Base-by-base conservation (phyloP, 2,113 vertebrate genomes). In the Oreocharis arfaki region DNA sequence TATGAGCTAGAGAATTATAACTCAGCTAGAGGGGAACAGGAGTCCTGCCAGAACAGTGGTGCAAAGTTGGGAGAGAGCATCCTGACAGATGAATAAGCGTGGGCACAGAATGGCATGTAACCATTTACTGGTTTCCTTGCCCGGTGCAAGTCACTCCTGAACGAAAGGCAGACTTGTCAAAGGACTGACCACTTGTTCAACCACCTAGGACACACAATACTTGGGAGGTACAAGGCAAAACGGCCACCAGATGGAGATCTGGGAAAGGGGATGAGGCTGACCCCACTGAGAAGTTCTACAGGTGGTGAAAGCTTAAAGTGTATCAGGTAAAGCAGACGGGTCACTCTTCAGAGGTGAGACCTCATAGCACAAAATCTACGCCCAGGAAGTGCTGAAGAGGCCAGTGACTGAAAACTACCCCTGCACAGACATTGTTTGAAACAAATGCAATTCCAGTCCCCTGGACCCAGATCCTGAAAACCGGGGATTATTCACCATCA, bases 181-280 rank as follows among this genome's bases (percentile, higher is more conserved):
- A 73, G 37, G 13, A 26, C 20, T 32, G 13, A 26, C 20, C 30
- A n/a, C 63, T 88, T 50, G 24, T 18, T 81, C 79, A 63, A 3
- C 63, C 46, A 27, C 6, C 41, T 23, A 26, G 26, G 39, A 47
- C 42, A 30, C 2, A 2, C 0, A 6, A 14, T 17, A 56, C 22
- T 41, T 35, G 26, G 22, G n/a, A 22, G 41, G 79, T 35, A 37
- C 30, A 53, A 47, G 70, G 37, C 57, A 89, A 37, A 95, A 82
- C 0, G 53, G 89, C 96, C 95, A 95, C 95, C 90, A 97, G 95
- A 94, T 96, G 94, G 94, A 96, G 95, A 95, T 42, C 84, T 96
- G 91, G 57, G 81, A 92, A 95, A 91, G 94, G 60, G 28, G 47
- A 61, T 24, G 46, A 86, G 27, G 28, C 49, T 93, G 77, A 96